A percentile compares a stretch with the other conserved stretches of the same genome.
Evolutionary conservation across 53 echinoderm and acorn worm species (phyloP).

Genomic region (Arbacia lixula): DNA sequence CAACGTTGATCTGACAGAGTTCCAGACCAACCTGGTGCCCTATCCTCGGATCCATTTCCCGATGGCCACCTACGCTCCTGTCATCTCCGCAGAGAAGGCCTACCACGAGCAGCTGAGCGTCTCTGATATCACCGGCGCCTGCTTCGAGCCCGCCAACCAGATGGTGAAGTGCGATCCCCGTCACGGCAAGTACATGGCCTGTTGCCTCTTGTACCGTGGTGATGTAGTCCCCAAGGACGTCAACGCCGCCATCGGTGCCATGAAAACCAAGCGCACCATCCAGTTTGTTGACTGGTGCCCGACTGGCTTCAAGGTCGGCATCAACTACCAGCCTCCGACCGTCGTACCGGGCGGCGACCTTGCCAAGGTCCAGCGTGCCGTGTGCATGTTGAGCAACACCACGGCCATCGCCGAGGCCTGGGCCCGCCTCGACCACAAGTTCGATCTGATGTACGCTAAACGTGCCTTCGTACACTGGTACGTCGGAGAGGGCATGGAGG

Average conservation of each 20-base stretch:
- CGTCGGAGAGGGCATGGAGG: slow-evolving; percentile 96
- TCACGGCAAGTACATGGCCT: slow-evolving; percentile 88
- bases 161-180: slow-evolving; percentile 84
- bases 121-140: slow-evolving; percentile 72
- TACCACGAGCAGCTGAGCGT: slow-evolving; percentile 77
- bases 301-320: slow-evolving; percentile 87
- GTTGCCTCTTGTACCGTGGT: slow-evolving; percentile 84
- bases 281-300: slow-evolving; percentile 91
- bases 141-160: slow-evolving; percentile 83
- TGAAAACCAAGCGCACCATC: slow-evolving; percentile 85
- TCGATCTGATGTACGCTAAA: slow-evolving; percentile 99
- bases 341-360: slow-evolving; percentile 73
- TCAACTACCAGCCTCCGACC: slow-evolving; percentile 85
- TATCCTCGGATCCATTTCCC: slow-evolving; percentile 72
- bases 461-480: slow-evolving; percentile 98
- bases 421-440: slow-evolving; percentile 95
- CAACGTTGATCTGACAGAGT: slow-evolving; percentile 70
- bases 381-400: slow-evolving; percentile 74
- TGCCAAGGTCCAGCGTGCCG: slow-evolving; percentile 83
- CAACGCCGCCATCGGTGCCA: slow-evolving; percentile 81
- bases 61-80: slow-evolving; percentile 62
- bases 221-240: slow-evolving; percentile 85
- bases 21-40: slow-evolving; percentile 78
- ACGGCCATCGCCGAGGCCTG: slow-evolving; percentile 93
- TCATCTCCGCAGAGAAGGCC: slow-evolving; percentile 79